Conservation (phyloP, 2,797 vertebrate genomes). For the Leuciscus waleckii region DNA sequence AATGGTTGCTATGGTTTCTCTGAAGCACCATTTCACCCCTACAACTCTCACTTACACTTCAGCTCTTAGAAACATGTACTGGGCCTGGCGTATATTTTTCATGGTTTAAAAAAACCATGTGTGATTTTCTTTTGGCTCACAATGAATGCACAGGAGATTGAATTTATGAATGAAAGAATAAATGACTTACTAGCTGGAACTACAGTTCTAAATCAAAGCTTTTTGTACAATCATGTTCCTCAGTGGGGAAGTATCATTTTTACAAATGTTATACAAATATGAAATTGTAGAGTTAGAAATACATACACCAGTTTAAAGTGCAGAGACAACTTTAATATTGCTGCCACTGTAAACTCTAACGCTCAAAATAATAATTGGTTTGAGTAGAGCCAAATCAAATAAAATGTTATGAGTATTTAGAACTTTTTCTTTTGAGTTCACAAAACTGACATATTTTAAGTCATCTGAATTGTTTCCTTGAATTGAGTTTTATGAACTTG, state of each 20-base stretch:
- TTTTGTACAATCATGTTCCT: not conserved
- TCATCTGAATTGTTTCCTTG: no score
- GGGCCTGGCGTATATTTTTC: not conserved
- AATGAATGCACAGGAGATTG: not conserved
- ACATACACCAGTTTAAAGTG: not conserved
- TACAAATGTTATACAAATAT: not conserved
- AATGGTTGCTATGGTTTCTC: constrained; percentile 48
- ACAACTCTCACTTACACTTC: constrained; percentile 15
- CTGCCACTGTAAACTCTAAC: no score
- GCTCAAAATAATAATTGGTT: no score
- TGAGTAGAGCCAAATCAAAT: no score
- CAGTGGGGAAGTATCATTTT: not conserved
- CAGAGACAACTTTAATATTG: not conserved
- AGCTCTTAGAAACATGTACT: not conserved
- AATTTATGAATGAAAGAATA: not conserved
- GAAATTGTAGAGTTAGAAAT: not conserved
- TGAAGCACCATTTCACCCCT: constrained; percentile 23
- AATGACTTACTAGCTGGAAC: not conserved
- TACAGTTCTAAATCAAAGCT: not conserved
- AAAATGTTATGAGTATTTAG: no score
- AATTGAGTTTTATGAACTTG: no score
- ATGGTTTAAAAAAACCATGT: not conserved
- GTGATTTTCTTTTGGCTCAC: not conserved
- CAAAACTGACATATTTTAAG: no score
- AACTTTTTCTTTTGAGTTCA: no score